phyloP scores from a whole-genome alignment of 1,140 invertebrate genomes.

The Lasioglossum baleicum region DNA sequence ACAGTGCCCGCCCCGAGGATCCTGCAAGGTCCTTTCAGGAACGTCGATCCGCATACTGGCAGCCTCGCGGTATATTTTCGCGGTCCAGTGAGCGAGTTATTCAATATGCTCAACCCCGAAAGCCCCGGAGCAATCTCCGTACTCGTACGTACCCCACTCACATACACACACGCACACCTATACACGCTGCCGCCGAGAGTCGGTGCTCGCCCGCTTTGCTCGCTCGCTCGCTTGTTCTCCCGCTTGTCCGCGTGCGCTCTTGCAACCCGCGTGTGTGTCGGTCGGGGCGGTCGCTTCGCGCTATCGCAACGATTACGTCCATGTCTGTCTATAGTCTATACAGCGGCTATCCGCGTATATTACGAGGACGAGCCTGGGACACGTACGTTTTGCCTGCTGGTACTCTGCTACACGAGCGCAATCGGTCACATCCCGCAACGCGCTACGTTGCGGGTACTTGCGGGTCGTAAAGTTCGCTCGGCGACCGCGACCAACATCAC shows the following conservation, averaged over 20 bases:
- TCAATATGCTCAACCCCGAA: constrained; percentile 79
- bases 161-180: constrained; percentile 4
- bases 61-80: constrained; percentile 78
- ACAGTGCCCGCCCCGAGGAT: constrained; percentile 64
- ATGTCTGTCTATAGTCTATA: constrained; percentile 2
- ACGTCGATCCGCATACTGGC: constrained; percentile 67
- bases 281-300: too few relatives aligned
- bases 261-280: background rate
- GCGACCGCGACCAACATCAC: background rate
- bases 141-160: constrained; percentile 52
- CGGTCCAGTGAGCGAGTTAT: constrained; percentile 81
- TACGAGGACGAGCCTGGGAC: constrained; percentile 48
- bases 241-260: too few relatives aligned
- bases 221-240: too few relatives aligned
- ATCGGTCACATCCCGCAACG: constrained; percentile 40
- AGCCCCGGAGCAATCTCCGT: constrained; percentile 78
- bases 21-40: constrained; percentile 67
- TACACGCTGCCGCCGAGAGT: too few relatives aligned
- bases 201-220: too few relatives aligned
- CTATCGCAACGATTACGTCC: constrained; percentile 11
- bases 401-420: constrained; percentile 6
- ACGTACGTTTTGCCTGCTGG: constrained; percentile 30
- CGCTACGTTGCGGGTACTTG: constrained; percentile 23
- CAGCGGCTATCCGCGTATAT: constrained; percentile 31
- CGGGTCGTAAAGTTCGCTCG: constrained; percentile 13